These are phyloP conservation scores for Tokudaia tokunoshimensis DNA, from an alignment of 2,797 vertebrate species.

Conservation along the genomic window DNA sequence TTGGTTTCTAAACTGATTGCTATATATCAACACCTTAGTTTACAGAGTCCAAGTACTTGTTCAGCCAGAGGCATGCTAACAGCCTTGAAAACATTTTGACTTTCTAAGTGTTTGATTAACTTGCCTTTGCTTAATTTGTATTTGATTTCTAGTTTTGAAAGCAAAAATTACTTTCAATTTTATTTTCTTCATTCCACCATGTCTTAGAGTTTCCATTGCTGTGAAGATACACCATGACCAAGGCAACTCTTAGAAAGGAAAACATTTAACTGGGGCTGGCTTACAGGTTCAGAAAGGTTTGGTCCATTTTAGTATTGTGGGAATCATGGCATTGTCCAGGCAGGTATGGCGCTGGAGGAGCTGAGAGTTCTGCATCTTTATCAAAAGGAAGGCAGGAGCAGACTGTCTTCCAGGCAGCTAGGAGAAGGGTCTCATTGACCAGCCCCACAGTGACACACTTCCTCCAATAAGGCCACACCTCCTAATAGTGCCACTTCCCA, in stretches of 20 bases:
- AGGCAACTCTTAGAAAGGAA: not conserved
- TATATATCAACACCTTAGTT: slow-evolving; percentile 15
- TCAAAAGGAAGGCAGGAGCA: not conserved
- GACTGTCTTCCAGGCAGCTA: not conserved
- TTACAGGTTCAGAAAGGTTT: not conserved
- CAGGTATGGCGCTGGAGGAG: not conserved
- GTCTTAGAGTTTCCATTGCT: not conserved
- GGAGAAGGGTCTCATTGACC: too few relatives aligned
- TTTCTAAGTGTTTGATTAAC: slow-evolving; percentile 30
- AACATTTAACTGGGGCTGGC: not conserved
- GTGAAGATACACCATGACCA: not conserved
- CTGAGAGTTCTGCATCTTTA: not conserved
- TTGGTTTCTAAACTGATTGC: slow-evolving; percentile 46
- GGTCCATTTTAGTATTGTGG: not conserved
- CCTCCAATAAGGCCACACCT: not conserved
- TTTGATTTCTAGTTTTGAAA: slow-evolving; percentile 59
- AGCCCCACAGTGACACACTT: not conserved
- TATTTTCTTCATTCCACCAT: slow-evolving; percentile 33
- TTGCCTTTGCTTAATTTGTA: slow-evolving; percentile 51
- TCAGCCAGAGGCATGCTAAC: slow-evolving; percentile 24
- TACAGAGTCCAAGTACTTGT: slow-evolving; percentile 44
- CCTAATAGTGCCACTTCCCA: not conserved
- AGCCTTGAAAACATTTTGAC: slow-evolving; percentile 16
- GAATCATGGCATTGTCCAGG: not conserved
- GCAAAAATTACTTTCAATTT: slow-evolving; percentile 46